Base-by-base conservation (phyloP, 2,888 invertebrate genomes). In the Andricus curvator region DNA sequence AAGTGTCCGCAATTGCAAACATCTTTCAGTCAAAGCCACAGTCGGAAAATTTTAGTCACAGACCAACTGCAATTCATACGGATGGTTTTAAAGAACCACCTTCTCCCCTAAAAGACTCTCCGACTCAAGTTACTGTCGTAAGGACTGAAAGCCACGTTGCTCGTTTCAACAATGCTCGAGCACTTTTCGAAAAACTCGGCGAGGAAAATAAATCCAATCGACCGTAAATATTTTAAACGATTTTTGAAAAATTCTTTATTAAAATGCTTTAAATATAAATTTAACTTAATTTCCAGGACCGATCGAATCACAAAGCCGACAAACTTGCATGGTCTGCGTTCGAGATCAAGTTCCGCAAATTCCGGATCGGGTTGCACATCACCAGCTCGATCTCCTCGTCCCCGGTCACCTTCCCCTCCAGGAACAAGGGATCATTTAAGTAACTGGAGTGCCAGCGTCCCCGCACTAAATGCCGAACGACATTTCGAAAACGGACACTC, bases 1-100 rank as follows among this genome's bases (percentile, higher is more conserved):
- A 97, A 94, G 97, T 97, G 90, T 97, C 97, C 85, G 97, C 97
- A 94, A 98, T 98, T 87, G 97, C 98, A 82, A 97, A 97, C 93
- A 96, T 97, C 92, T 98, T 98, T 93, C 97, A 97, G 94, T 93
- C 93, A 84, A 95, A 92, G 86, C 90, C 91, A 81, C 87, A 91
- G 84, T 88, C 91, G 80, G 92, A 93, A 79, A 88, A 89, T 88
- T 88, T 90, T 77, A 88, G 80, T 86, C 89, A 88, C 86, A 91
- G 87, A 88, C 87, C 88, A 82, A 92, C 90, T 82, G 88, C 88
- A 68, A 90, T 89, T 82, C 86, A 89, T 79, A 88, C 88, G 51
- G 91, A 92, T 83, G 88, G 88, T 67, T 89, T 91, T 80, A 91
- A 91, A 77, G 91, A 95, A 93, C 92, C 94, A 93, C 90, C 94